A percentile compares a stretch with the other conserved stretches of the same genome.
Conservation (phyloP, 2,113 vertebrate genomes). For the Hydrochoerus hydrochaeris region DNA sequence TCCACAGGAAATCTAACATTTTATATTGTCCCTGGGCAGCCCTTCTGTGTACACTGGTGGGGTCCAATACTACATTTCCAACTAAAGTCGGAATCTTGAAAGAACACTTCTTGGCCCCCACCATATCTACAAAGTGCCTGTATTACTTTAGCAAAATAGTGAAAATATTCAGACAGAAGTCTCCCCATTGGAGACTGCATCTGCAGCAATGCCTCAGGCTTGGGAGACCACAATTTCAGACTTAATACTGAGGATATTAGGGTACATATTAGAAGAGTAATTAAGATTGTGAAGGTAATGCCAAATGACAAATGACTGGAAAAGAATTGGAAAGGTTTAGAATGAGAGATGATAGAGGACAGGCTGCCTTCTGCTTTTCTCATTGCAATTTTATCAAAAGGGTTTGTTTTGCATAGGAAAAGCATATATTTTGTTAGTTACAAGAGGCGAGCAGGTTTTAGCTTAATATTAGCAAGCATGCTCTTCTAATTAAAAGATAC, state of each 20-base stretch:
- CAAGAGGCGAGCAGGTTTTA: constrained; percentile 9
- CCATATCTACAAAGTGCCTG: background rate
- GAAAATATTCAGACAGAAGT: background rate
- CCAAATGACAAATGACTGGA: background rate
- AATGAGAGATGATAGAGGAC: background rate
- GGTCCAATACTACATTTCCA: background rate
- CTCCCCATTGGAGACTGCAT: background rate
- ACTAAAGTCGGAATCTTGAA: background rate
- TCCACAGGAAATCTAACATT: constrained; percentile 29
- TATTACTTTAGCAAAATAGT: background rate
- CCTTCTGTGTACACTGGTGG: background rate
- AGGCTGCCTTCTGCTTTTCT: background rate
- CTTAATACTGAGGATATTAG: background rate
- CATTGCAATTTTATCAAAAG: background rate
- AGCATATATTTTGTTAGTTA: background rate
- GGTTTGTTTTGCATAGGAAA: background rate
- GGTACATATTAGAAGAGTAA: background rate
- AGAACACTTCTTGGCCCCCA: background rate
- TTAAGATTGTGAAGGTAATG: constrained; percentile 11
- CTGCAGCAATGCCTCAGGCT: background rate
- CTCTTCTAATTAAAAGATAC: constrained; percentile 40
- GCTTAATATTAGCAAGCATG: background rate
- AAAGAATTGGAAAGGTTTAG: background rate
- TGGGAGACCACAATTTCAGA: background rate
- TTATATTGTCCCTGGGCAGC: background rate